phyloP scores from a whole-genome alignment of 2,888 invertebrate species.

The Agrilus biguttatus region DNA sequence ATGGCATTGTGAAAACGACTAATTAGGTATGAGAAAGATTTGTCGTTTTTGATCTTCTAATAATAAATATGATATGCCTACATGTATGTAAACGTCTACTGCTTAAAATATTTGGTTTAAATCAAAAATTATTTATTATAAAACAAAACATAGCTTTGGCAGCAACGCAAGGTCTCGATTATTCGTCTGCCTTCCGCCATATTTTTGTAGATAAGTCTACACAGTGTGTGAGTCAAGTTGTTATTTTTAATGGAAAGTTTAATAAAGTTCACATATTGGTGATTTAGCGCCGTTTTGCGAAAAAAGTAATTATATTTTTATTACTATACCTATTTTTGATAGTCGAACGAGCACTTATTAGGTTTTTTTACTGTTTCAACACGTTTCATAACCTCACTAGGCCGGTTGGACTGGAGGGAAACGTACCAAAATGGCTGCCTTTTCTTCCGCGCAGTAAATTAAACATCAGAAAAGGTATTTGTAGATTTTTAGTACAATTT shows the following conservation, averaged over 20 bases:
- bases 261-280: background rate
- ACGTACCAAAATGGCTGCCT: conserved; percentile 28
- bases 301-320: conserved; percentile 9
- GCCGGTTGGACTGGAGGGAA: conserved; percentile 26
- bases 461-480: conserved; percentile 18
- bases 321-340: conserved; percentile 1
- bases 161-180: too few species aligned
- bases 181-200: too few species aligned
- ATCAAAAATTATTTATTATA: too few species aligned
- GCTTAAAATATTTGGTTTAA: too few species aligned
- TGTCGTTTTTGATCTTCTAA: too few species aligned
- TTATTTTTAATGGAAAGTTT: background rate
- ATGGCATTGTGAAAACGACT: too few species aligned
- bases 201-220: too few species aligned
- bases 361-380: conserved; percentile 13
- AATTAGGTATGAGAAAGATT: too few species aligned
- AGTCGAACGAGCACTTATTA: background rate
- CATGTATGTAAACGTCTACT: too few species aligned
- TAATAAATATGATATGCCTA: too few species aligned
- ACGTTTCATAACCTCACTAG: conserved; percentile 29
- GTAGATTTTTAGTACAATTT: conserved; percentile 12
- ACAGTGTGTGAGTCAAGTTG: too few species aligned
- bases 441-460: conserved; percentile 10
- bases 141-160: too few species aligned
- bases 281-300: conserved; percentile 1